phyloP scores from a whole-genome alignment of 2,888 invertebrate genomes.

The Allophyes oxyacanthae region DNA sequence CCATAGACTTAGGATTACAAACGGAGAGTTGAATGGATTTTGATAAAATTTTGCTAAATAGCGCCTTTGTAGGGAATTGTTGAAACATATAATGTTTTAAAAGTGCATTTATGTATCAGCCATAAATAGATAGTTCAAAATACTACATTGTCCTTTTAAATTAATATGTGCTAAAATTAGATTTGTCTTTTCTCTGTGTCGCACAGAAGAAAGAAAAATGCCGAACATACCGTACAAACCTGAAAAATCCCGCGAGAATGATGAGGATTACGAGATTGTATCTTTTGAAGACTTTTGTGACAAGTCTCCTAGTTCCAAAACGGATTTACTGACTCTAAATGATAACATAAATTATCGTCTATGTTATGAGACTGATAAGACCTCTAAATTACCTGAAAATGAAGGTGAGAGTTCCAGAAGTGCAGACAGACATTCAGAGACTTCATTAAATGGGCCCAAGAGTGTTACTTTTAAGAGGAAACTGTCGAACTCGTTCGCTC shows the following conservation, averaged over 20 bases:
- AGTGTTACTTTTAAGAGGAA: conserved; percentile 75
- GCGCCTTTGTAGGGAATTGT: conserved; percentile 5
- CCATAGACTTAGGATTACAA: too few species aligned
- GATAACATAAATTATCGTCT: conserved; percentile 87
- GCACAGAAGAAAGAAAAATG: conserved; percentile 68
- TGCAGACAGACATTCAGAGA: conserved; percentile 76
- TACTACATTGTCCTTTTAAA: not conserved
- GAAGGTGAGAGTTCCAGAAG: conserved; percentile 78
- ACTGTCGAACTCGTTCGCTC: conserved; percentile 75
- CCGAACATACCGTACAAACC: conserved; percentile 85
- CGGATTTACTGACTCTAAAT: conserved; percentile 87
- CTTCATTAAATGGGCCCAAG: conserved; percentile 78
- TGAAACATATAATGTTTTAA: conserved; percentile 1
- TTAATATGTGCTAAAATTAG: conserved; percentile 52
- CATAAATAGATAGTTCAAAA: not conserved
- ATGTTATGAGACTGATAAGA: conserved; percentile 81
- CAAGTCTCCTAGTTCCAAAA: conserved; percentile 85
- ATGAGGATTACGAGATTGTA: conserved; percentile 87
- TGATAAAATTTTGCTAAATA: conserved; percentile 11
- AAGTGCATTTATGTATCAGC: not conserved
- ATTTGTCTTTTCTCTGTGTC: conserved; percentile 43
- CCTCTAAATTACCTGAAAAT: conserved; percentile 68
- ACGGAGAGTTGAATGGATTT: conserved; percentile 10
- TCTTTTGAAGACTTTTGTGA: conserved; percentile 90
- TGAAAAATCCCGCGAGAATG: conserved; percentile 77